A percentile compares a stretch with the other conserved stretches of the same genome.
Evolutionary conservation across 2,888 invertebrate species (phyloP).

Genomic region (Eucera pruinosa): DNA sequence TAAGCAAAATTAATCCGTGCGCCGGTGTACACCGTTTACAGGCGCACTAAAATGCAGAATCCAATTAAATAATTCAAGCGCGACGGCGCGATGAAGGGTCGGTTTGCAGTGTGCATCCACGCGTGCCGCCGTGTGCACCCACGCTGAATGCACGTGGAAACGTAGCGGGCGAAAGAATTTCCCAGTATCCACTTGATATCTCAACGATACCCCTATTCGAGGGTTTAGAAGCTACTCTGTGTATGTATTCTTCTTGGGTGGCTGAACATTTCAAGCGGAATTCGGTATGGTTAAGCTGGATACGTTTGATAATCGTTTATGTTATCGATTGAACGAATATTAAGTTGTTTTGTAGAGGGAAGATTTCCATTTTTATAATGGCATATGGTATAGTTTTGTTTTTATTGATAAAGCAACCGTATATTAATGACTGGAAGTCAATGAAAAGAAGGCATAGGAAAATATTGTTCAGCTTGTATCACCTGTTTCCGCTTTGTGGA

Average conservation of each 20-base stretch:
- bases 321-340: no score
- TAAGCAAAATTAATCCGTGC: conserved; percentile 56
- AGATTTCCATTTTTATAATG: no score
- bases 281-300: no score
- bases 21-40: conserved; percentile 46
- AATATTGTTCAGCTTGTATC: no score
- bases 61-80: conserved; percentile 67
- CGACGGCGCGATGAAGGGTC: conserved; percentile 46
- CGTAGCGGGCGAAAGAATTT: conserved; percentile 17
- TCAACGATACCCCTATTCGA: conserved; percentile 5
- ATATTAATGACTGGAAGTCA: no score
- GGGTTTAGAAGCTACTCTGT: neutral
- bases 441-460: no score
- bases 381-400: no score
- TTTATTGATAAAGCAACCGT: no score
- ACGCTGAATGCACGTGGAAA: conserved; percentile 16
- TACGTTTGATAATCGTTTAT: no score
- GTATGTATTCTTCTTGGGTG: neutral
- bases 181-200: conserved; percentile 33
- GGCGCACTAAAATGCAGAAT: conserved; percentile 53
- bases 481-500: no score
- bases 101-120: conserved; percentile 26
- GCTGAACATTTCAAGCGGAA: neutral
- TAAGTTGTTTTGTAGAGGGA: no score
- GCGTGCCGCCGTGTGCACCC: conserved; percentile 3